Conservation (phyloP, 2,797 vertebrate species). For the Spheniscus humboldti region DNA sequence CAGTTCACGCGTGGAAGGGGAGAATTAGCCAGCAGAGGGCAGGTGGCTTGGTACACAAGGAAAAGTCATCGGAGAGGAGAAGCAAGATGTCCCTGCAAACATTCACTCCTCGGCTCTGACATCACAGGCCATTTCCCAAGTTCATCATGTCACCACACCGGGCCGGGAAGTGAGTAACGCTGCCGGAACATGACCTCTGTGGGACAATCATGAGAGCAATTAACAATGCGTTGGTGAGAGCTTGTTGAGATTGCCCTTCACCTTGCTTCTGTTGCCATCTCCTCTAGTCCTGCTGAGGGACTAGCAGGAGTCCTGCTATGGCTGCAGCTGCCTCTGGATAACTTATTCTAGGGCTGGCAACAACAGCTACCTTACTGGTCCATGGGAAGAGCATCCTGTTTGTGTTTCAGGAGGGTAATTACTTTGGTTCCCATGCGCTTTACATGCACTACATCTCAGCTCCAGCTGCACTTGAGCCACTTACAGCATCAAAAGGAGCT, state of each 20-base stretch:
- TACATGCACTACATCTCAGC: not conserved
- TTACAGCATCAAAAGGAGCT: not conserved
- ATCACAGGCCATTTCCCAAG: not conserved
- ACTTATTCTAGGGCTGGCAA: not conserved
- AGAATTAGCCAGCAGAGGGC: not conserved
- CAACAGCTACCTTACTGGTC: no score
- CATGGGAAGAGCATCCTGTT: not conserved
- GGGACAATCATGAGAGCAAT: not conserved
- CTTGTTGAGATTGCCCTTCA: not conserved
- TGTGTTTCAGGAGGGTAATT: not conserved
- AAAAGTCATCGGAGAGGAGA: not conserved
- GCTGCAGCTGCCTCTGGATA: not conserved
- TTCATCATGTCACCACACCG: not conserved
- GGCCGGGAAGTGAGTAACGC: not conserved
- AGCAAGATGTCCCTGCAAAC: not conserved
- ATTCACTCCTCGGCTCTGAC: not conserved
- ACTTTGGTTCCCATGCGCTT: not conserved
- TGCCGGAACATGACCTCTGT: not conserved
- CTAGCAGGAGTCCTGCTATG: not conserved
- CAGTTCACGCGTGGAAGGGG: accelerated
- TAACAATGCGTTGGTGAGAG: not conserved
- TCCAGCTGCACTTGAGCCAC: not conserved
- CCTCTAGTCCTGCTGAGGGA: not conserved
- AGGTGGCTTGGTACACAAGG: not conserved
- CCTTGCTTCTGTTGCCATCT: not conserved